Conservation (phyloP, 2,888 invertebrate genomes). For the Ethmia dodecea region DNA sequence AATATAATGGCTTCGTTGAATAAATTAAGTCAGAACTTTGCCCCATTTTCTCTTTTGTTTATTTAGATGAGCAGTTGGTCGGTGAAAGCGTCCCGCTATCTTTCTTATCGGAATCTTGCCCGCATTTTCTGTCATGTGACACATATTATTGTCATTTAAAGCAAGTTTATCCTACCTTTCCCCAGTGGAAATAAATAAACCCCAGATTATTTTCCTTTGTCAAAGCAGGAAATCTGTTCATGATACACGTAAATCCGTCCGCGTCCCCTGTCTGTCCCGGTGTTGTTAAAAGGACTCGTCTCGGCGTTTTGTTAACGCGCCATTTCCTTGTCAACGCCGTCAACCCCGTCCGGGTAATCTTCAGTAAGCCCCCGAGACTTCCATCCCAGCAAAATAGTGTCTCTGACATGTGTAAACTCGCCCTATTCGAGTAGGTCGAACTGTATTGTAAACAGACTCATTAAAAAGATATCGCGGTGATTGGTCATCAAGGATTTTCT, state of each 20-base stretch:
- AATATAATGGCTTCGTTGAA: no score
- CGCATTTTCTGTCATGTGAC: conserved; percentile 29
- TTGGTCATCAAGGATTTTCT: conserved; percentile 25
- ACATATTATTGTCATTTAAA: conserved; percentile 34
- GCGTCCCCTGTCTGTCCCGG: conserved; percentile 67
- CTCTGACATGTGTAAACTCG: conserved; percentile 28
- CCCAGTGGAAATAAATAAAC: conserved; percentile 50
- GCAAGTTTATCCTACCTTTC: conserved; percentile 31
- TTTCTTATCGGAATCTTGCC: conserved; percentile 22
- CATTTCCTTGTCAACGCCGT: conserved; percentile 66
- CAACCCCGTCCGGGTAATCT: conserved; percentile 55
- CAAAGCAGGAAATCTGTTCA: conserved; percentile 68
- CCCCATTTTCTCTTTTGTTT: conserved; percentile 18
- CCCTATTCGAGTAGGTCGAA: conserved; percentile 24
- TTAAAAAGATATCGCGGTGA: conserved; percentile 37
- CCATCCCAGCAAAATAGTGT: conserved; percentile 27
- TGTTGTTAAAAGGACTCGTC: conserved; percentile 67
- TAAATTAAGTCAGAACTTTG: conserved; percentile 8
- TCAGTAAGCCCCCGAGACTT: conserved; percentile 48
- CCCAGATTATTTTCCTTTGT: conserved; percentile 61
- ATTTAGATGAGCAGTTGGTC: conserved; percentile 21
- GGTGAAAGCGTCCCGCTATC: conserved; percentile 11
- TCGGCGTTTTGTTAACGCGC: conserved; percentile 65
- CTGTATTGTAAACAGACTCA: conserved; percentile 37
- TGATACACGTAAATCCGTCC: conserved; percentile 71